Evolutionary conservation across 2,113 vertebrate genomes (phyloP).

Genomic region (Nesogale talazaci): DNA sequence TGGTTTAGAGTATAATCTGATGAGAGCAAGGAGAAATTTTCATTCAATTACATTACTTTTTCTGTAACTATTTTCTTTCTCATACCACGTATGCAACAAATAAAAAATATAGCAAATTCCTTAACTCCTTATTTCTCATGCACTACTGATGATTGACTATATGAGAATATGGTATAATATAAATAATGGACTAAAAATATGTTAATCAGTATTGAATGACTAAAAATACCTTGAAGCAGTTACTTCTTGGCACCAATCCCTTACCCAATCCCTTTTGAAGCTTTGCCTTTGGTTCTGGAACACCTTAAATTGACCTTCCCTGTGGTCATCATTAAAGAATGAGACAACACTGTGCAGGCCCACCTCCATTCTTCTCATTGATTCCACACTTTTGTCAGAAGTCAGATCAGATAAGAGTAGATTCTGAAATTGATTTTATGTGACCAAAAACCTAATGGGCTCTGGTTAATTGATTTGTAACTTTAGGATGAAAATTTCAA

Average conservation of each 20-base stretch:
- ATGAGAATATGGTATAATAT: background rate
- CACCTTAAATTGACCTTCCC: background rate
- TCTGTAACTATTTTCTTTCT: background rate
- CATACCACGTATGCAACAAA: background rate
- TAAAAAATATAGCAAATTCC: background rate
- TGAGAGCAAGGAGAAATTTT: background rate
- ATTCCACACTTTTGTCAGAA: background rate
- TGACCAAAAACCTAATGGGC: background rate
- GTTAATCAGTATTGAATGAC: background rate
- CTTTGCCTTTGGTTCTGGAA: background rate
- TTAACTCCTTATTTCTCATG: background rate
- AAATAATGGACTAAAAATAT: background rate
- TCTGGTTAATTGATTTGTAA: background rate
- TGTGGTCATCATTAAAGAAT: background rate
- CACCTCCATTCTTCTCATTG: background rate
- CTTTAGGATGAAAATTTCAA: background rate
- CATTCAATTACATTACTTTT: conserved; percentile 18
- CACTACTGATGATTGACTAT: background rate
- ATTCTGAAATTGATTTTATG: background rate
- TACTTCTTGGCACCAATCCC: background rate
- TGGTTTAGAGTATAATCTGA: background rate
- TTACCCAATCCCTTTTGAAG: background rate
- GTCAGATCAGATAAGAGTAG: background rate
- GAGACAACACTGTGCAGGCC: background rate
- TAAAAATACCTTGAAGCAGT: background rate